Base-by-base conservation (phyloP, 2,113 vertebrate genomes). In the Rhegmatorhina hoffmannsi region DNA sequence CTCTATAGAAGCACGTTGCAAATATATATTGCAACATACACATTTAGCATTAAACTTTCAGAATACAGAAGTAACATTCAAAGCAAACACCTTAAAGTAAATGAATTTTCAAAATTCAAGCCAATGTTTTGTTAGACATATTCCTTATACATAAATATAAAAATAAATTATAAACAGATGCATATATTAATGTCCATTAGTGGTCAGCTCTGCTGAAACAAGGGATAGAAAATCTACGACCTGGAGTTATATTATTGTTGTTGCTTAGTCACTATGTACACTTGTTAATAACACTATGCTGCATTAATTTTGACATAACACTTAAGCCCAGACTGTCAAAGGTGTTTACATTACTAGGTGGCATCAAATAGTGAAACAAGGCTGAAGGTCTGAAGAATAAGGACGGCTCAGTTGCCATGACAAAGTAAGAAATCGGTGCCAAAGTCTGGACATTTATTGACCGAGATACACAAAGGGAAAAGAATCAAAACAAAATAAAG, bases 401-500 rank as follows among this genome's bases (percentile, higher is more conserved):
- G 62, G 43, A 67, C 52, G 62, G 23, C 24, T 63, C 47, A 25
- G 84, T 94, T 92, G 52, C 72, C 69, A 78, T 81, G 84, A 92
- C 90, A 85, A 67, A 89, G 38, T 34, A 20, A 90, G 86, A 93
- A 94, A 84, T 77, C 56, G 15, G 31, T 92, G 73, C 50, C 86
- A 68, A 90, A 83, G 80, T 89, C 86, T 70, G 76, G 80, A 78
- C 86, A 75, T 90, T 70, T 93, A 95, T 89, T 95, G 94, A 93
- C 68, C 92, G 53, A 90, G 52, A 52, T 77, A 89, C 64, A 94
- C 89, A 95, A 93, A 94, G 72, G 60, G 9, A 81, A 90, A 93
- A 87, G 59, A 92, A 96, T 90, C 47, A 90, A 84, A 97, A 93
- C 75, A 96, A 95, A 96, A 93, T 78, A 84, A 81, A 94, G 60